These are phyloP conservation scores for Sepiola atlantica DNA, from an alignment of 2,888 invertebrate genomes.

Conservation along the genomic window DNA sequence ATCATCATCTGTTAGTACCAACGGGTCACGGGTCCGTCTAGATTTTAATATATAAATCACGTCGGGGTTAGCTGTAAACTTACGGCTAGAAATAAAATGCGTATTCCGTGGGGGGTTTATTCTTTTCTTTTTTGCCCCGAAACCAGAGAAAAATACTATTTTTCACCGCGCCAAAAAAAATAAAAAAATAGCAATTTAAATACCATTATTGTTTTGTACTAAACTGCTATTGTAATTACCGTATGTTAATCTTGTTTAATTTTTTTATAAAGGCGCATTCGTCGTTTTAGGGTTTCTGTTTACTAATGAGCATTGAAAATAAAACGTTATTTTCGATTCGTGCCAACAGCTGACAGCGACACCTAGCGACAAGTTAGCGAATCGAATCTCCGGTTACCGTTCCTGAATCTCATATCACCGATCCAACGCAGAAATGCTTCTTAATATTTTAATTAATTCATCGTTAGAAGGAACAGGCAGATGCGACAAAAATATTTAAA, in stretches of 20 bases:
- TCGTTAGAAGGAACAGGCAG: neutral
- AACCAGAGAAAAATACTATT: too few relatives aligned
- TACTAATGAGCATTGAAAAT: neutral
- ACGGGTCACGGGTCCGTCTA: too few relatives aligned
- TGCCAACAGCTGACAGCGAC: neutral
- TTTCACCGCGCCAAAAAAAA: too few relatives aligned
- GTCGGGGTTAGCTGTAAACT: too few relatives aligned
- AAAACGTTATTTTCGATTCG: neutral
- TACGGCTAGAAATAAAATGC: too few relatives aligned
- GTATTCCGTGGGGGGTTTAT: too few relatives aligned
- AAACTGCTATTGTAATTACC: neutral
- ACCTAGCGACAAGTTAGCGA: neutral
- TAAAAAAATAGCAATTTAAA: too few relatives aligned
- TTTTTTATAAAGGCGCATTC: too few relatives aligned
- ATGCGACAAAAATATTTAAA: too few relatives aligned
- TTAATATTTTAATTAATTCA: slow-evolving; percentile 21
- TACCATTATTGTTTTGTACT: neutral
- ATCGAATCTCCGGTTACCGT: neutral
- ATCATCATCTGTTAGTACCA: too few relatives aligned
- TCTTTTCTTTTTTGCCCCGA: too few relatives aligned
- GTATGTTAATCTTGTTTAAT: neutral
- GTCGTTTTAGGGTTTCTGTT: neutral
- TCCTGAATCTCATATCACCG: neutral
- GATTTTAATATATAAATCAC: too few relatives aligned
- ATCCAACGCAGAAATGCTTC: neutral